A percentile compares a stretch with the other conserved stretches of the same genome.
Evolutionary conservation across 2,797 vertebrate genomes (phyloP).

Genomic region (Capromys pilorides): DNA sequence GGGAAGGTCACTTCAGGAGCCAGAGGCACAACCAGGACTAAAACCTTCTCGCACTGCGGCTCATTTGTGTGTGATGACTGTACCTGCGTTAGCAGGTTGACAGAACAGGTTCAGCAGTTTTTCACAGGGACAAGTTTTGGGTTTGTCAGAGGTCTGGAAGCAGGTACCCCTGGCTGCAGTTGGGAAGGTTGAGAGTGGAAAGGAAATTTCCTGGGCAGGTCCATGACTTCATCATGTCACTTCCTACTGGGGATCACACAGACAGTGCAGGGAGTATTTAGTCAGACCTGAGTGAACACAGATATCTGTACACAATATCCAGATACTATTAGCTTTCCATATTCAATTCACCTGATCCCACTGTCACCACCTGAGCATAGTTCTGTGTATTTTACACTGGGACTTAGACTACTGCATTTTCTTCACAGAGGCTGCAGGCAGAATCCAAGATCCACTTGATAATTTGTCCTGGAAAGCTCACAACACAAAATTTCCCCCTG

Average conservation of each 20-base stretch:
- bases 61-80: neutral
- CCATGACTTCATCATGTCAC: too few species aligned
- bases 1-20: neutral
- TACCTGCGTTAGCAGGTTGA: neutral
- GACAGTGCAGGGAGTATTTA: neutral
- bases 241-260: too few species aligned
- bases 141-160: neutral
- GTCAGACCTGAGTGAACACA: too few species aligned
- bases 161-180: neutral
- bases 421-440: neutral
- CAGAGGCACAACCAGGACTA: neutral
- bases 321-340: neutral
- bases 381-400: neutral
- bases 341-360: neutral
- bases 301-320: rapidly evolving
- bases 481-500: neutral
- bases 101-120: too few species aligned
- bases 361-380: neutral
- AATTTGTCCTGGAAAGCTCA: neutral
- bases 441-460: neutral
- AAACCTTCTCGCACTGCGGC: too few species aligned
- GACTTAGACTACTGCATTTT: neutral
- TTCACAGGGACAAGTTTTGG: neutral
- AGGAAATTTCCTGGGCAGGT: neutral
- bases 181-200: neutral